These are phyloP conservation scores for Reticulitermes speratus DNA, from an alignment of 1,140 invertebrate genomes.

Conservation along the genomic window DNA sequence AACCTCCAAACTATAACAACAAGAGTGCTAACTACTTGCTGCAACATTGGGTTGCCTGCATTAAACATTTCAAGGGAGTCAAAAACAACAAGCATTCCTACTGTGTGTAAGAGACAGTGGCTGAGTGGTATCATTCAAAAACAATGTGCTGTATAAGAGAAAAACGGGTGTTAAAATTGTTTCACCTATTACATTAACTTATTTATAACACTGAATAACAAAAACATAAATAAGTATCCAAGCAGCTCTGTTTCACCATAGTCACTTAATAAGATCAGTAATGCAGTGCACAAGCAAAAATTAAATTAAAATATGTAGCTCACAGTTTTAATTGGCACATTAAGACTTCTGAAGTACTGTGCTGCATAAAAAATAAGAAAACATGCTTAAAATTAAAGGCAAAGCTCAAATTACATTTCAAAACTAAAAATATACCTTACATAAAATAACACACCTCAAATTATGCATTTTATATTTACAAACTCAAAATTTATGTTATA, in stretches of 20 bases:
- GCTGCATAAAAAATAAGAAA: background rate
- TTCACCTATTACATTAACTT: no score
- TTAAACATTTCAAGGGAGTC: no score
- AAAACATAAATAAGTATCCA: background rate
- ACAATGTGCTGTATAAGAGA: no score
- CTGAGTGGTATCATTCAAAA: no score
- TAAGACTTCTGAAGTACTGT: background rate
- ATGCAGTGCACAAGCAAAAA: background rate
- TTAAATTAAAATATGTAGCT: background rate
- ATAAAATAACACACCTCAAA: background rate
- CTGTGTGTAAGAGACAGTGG: no score
- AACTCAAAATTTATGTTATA: background rate
- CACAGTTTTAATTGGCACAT: background rate
- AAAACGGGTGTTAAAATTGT: no score
- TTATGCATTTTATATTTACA: background rate
- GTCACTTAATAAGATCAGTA: background rate
- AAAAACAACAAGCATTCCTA: no score
- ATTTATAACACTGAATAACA: no score
- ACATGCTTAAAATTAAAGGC: background rate
- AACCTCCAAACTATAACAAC: no score
- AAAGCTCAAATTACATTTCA: background rate
- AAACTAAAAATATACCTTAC: background rate
- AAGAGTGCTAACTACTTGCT: no score
- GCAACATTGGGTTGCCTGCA: no score
- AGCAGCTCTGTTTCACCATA: background rate